A percentile compares a stretch with the other conserved stretches of the same genome.
Evolutionary conservation across 2,797 vertebrate genomes (phyloP).

Genomic region (Micropoecilia bifurca): DNA sequence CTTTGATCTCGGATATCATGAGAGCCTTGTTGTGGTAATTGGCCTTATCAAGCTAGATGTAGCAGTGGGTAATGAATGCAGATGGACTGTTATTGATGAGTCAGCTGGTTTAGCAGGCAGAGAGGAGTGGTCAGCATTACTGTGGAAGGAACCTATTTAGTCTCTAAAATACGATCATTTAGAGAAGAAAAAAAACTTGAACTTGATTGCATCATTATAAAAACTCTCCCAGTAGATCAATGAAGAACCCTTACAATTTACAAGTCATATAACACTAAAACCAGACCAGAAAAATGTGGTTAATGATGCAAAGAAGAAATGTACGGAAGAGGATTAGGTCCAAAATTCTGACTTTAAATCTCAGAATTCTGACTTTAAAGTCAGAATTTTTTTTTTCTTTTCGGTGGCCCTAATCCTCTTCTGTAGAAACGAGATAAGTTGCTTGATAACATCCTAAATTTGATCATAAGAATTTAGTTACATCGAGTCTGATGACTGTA

Average conservation of each 20-base stretch:
- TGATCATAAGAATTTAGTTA: not conserved
- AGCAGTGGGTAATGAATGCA: conserved; percentile 1
- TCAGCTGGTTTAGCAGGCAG: conserved; percentile 21
- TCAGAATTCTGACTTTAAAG: no score
- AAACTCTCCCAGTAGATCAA: not conserved
- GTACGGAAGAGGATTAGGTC: no score
- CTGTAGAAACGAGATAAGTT: no score
- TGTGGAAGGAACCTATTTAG: not conserved
- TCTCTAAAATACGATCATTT: not conserved
- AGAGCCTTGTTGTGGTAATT: conserved; percentile 55
- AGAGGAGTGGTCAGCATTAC: not conserved
- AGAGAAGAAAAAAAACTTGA: not conserved
- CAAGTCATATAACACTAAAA: not conserved
- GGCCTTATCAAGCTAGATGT: conserved; percentile 41
- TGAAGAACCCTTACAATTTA: no score
- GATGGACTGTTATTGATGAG: conserved; percentile 37
- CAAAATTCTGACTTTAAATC: no score
- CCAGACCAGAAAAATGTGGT: not conserved
- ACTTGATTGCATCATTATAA: not conserved
- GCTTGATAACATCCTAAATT: not conserved
- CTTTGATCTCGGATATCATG: conserved; percentile 69
- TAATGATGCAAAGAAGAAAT: not conserved
- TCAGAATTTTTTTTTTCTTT: no score
- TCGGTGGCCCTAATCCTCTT: no score
- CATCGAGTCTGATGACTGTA: not conserved